Evolutionary conservation across 2,113 vertebrate genomes (phyloP), one percentile per base, ranked within the genome.

Genomic region (Progne subis): DNA sequence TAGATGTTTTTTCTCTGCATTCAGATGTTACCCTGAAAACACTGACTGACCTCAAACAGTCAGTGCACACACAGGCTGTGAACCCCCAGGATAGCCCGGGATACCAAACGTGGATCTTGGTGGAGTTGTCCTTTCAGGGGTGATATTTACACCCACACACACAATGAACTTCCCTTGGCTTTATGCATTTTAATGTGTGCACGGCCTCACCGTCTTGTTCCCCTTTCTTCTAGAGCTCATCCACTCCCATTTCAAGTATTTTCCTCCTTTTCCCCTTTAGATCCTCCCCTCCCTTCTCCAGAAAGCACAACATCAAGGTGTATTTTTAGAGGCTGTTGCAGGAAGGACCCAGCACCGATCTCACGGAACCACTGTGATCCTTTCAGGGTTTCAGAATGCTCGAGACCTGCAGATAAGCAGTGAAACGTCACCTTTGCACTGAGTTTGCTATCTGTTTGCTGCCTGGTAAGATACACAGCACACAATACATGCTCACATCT

Each of bases 121-220:
- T 24, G 24, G 41, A 63, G 11, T 29, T 1, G 1, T 53, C 15
- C n/a, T 49, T 19, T 31, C 55, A 63, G 72, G 53, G 26, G 26
- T 59, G 12, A 6, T 53, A 44, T 44, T 65, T 55, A 32, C 32
- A 90, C 14, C 13, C 8, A 15, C 19, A 52, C 19, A 47, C 18
- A 50, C 8, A 12, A 1, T 9, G 2, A 57, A 37, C 11, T 75
- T 65, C 14, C 32, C 14, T 44, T 57, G 63, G 39, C 21, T 89
- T 70, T 86, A 31, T 3, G 1, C 2, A 1, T 26, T 16, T 55
- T 46, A 31, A 14, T 29, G 18, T 37, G n/a, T 0, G 1, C 18
- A 29, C 2, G 3, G 29, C 47, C 37, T 76, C 47, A 24, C 5
- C 0, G 2, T 79, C 34, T 79, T 49, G 14, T 24, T 65, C 29